phyloP scores from a whole-genome alignment of 2,113 vertebrate species.

The Peucedramus taeniatus region DNA sequence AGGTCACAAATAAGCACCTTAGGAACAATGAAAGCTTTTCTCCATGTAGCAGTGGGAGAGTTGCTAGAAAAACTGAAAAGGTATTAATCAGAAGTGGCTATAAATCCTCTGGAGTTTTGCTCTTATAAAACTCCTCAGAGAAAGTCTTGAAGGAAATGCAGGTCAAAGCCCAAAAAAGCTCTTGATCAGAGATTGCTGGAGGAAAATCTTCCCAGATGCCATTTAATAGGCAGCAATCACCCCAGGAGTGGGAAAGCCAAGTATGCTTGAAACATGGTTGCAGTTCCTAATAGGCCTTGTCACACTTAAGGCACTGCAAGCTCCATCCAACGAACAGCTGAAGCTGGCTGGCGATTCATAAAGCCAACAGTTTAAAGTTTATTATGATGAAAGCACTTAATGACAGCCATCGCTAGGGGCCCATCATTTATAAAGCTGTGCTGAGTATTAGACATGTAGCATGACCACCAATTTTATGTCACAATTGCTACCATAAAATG shows the following conservation, averaged over 20 bases:
- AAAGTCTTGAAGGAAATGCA: slow-evolving; percentile 87
- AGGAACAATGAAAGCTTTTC: slow-evolving; percentile 83
- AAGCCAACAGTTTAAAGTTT: slow-evolving; percentile 92
- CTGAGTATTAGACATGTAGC: slow-evolving; percentile 88
- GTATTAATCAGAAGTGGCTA: slow-evolving; percentile 89
- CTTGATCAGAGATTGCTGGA: slow-evolving; percentile 87
- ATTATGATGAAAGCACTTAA: slow-evolving; percentile 92
- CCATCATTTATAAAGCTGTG: slow-evolving; percentile 84
- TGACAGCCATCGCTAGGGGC: slow-evolving; percentile 87
- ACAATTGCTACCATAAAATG: slow-evolving; percentile 87
- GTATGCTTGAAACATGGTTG: slow-evolving; percentile 85
- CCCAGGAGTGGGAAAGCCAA: slow-evolving; percentile 84
- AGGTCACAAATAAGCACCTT: slow-evolving; percentile 82
- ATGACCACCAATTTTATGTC: slow-evolving; percentile 87
- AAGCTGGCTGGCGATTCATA: slow-evolving; percentile 87
- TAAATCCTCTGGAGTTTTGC: slow-evolving; percentile 86
- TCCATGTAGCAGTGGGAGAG: slow-evolving; percentile 80
- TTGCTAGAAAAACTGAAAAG: slow-evolving; percentile 81
- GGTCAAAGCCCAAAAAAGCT: slow-evolving; percentile 88
- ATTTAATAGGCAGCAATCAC: slow-evolving; percentile 88
- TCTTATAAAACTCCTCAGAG: slow-evolving; percentile 86
- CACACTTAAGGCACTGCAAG: slow-evolving; percentile 86
- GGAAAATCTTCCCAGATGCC: slow-evolving; percentile 85
- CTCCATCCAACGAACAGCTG: slow-evolving; percentile 83
- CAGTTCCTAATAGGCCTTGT: slow-evolving; percentile 88